These are phyloP conservation scores for Gymnorhina tibicen DNA, from an alignment of 2,113 vertebrate species.

Conservation along the genomic window DNA sequence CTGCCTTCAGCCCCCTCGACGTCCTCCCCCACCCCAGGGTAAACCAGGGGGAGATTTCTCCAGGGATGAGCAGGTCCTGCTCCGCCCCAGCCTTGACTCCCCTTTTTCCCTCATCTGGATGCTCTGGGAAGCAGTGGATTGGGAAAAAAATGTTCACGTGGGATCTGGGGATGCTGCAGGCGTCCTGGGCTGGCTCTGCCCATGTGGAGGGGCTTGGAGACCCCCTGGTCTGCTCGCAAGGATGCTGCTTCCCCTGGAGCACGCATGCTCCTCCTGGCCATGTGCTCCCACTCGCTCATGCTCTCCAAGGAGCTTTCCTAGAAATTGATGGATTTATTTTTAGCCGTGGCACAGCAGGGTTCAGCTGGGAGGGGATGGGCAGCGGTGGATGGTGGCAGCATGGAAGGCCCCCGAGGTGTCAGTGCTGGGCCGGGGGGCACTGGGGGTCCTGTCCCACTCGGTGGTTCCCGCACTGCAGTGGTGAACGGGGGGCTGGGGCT, in stretches of 20 bases:
- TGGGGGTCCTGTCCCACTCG: neutral
- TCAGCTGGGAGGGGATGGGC: neutral
- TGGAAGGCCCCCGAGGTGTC: rapidly evolving
- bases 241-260: neutral
- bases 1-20: neutral
- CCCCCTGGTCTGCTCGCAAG: neutral
- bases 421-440: neutral
- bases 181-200: neutral
- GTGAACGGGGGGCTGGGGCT: neutral
- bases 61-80: neutral
- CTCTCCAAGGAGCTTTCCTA: constrained; percentile 17
- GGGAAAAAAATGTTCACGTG: rapidly evolving
- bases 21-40: neutral
- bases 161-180: neutral
- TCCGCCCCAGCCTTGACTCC: neutral
- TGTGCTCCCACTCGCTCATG: rapidly evolving
- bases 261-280: neutral
- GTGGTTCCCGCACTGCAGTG: neutral
- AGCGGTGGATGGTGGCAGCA: neutral
- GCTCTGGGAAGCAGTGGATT: neutral
- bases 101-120: neutral
- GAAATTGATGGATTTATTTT: constrained; percentile 17
- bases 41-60: neutral
- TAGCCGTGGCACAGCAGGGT: neutral
- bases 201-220: neutral